Conservation (phyloP, 2,113 vertebrate species). For the Accipiter cooperii region DNA sequence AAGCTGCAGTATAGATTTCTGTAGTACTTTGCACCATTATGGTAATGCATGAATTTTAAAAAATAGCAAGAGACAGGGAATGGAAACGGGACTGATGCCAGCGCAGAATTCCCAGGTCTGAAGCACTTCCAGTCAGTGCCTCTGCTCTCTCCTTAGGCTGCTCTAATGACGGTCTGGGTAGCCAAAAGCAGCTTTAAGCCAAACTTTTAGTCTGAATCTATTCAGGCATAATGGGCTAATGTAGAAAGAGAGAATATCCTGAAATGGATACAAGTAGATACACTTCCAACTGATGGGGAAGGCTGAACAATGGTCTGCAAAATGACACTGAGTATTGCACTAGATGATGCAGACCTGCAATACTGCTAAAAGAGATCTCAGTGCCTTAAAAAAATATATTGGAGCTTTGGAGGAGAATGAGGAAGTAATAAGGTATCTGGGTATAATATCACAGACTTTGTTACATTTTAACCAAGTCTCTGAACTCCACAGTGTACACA, state of each 20-base stretch:
- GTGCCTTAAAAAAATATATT: neutral
- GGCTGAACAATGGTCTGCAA: neutral
- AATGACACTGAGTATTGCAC: fast-evolving
- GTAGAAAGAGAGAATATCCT: neutral
- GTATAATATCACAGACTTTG: neutral
- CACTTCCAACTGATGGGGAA: neutral
- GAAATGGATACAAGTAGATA: neutral
- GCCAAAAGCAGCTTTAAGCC: neutral
- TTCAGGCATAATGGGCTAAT: neutral
- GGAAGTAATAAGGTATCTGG: neutral
- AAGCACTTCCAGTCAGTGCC: neutral
- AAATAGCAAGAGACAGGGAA: neutral
- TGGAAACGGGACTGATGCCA: neutral
- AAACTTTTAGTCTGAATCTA: neutral
- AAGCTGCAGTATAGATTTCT: neutral
- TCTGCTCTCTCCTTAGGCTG: neutral
- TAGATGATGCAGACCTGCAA: neutral
- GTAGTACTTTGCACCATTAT: neutral
- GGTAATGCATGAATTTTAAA: neutral
- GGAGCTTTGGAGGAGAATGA: neutral
- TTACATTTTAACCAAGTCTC: neutral
- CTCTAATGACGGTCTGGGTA: neutral
- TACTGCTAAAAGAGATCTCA: neutral
- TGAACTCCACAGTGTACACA: neutral
- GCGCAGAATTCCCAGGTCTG: neutral